Base-by-base conservation (phyloP, 2,797 vertebrate species). In the Megalops cyprinoides region DNA sequence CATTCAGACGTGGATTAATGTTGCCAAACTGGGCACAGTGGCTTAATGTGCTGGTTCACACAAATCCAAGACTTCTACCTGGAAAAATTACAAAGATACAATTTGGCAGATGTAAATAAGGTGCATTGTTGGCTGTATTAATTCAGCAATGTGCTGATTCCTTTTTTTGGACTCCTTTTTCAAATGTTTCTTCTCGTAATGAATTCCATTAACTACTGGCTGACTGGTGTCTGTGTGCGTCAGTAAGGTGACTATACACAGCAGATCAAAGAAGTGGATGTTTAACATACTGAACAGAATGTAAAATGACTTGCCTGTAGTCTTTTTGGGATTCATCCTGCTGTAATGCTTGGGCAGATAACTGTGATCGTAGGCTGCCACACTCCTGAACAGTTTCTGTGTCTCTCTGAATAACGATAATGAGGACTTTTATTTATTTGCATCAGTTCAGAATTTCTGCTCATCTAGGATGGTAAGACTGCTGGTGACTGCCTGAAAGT, bases 101-200 rank as follows among this genome's bases (percentile, higher is more conserved):
- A 89, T 91, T 92, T 92, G 79, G 86, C 82, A 78, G 84, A 90
- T 90, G 87, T 88, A 91, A 92, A 92, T 90, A 84, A 89, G 83
- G 60, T 83, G 78, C 88, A 88, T 84, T 89, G 87, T 90, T 88
- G 88, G 85, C 62, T 51, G 80, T 88, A 75, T 81, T 85, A 88
- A 86, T 87, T 90, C 82, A 88, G 60, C 79, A 74, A 28, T 49
- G 76, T 84, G 85, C 78, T 58, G 56, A 2, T 28, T 75, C 2
- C 15, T 31, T 74, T 44, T 4, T 67, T 46, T 74, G 85, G 76
- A 82, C 86, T 81, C 77, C 28, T 84, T 80, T 74, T 31, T 44
- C 62, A 86, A 85, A 69, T 83, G 53, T 77, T 25, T 44, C 81
- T 85, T 87, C 82, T 87, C 78, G 81, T 46, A 82, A 51, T 83